Conservation (phyloP, 1,140 invertebrate genomes). For the Drosophila virilis region DNA sequence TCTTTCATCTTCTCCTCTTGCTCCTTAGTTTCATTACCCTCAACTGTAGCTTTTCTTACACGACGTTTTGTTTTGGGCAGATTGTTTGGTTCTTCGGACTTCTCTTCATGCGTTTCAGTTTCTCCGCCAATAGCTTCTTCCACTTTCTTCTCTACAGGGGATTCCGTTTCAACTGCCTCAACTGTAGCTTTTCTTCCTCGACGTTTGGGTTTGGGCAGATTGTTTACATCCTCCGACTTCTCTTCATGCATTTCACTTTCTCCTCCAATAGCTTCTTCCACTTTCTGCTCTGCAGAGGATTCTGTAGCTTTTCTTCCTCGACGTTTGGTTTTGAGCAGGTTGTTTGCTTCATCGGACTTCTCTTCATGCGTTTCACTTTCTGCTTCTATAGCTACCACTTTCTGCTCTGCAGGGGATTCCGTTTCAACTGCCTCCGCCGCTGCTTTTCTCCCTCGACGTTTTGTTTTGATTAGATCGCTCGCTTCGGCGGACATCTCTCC, state of each 20-base stretch:
- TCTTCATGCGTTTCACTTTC: no score
- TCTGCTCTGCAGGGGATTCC: no score
- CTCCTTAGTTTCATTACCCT: not conserved
- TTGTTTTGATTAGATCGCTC: not conserved
- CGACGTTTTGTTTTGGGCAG: conserved; percentile 5
- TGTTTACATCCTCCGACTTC: not conserved
- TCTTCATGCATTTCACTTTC: not conserved
- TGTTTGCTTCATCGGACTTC: no score
- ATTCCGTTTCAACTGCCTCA: not conserved
- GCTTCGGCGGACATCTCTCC: not conserved
- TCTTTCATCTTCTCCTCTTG: not conserved
- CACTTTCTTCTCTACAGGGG: not conserved
- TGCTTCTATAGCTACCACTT: no score
- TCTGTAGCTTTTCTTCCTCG: conserved; percentile 19
- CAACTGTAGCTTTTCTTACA: conserved; percentile 1
- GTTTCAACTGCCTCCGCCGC: no score
- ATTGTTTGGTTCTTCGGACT: not conserved
- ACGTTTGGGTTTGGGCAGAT: not conserved
- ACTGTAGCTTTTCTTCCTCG: not conserved
- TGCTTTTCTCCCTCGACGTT: no score
- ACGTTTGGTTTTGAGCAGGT: conserved; percentile 9
- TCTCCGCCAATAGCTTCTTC: not conserved
- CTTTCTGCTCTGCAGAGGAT: not conserved
- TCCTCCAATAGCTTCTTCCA: not conserved
- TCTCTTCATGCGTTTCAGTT: not conserved